Base-by-base conservation (phyloP, 2,113 vertebrate genomes). In the Prinia subflava region DNA sequence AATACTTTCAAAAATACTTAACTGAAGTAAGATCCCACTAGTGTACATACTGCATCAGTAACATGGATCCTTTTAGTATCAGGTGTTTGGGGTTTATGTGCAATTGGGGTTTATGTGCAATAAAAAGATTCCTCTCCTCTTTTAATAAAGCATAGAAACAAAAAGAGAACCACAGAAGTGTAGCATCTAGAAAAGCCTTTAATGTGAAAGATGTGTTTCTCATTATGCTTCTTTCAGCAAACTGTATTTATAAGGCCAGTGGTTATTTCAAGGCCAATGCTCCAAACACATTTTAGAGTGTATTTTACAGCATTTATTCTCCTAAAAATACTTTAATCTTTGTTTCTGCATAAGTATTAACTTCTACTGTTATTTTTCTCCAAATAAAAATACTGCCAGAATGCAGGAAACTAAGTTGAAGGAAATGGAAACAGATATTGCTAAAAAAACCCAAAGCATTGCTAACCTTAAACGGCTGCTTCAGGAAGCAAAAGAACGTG, bases 321-420 rank as follows among this genome's bases (percentile, higher is more conserved):
- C 24, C 37, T 67, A 10, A 53, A 63, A 15, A 21, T 82, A 67
- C n/a, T 79, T 90, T 53, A 28, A 31, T 85, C 23, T 82, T 41
- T 57, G 0, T 62, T 84, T 83, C 50, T 79, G 33, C 13, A 22
- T 20, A 78, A 47, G 8, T 78, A 46, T 42, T 70, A 88, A 50
- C 44, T 77, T 91, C 53, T 91, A 9, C 15, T 88, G 30, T 81
- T 68, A 24, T 27, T 46, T 73, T 70, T 86, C 42, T 35, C 68
- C 70, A 47, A 86, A 88, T 73, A 81, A 87, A 91, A 88, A 49
- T 78, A 50, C 37, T 84, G 83, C 80, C 96, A 99, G 99, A 90
- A 98, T 99, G 98, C 98, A 98, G 73, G 98, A 99, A 97, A 98
- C 97, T 60, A 99, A 99, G 95, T 93, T 99, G 97, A 99, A 99